phyloP scores from a whole-genome alignment of 2,113 vertebrate genomes.

The Acanthochromis polyacanthus region DNA sequence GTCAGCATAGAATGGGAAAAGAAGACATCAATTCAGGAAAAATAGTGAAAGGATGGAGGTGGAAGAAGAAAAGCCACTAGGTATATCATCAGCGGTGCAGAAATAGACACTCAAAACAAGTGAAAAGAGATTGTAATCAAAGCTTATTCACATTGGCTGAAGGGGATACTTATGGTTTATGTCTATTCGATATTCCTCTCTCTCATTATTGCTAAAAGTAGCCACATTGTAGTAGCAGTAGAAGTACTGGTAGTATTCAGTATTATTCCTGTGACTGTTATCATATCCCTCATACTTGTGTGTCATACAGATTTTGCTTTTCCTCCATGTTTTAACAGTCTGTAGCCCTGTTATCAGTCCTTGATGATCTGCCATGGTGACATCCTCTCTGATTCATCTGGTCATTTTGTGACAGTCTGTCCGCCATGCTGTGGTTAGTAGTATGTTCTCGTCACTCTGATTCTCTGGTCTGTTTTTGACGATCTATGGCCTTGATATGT shows the following conservation, averaged over 20 bases:
- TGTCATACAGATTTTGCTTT: conserved; percentile 55
- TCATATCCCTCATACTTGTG: conserved; percentile 21
- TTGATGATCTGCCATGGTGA: conserved; percentile 74
- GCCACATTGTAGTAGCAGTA: conserved; percentile 10
- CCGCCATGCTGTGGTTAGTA: conserved; percentile 68
- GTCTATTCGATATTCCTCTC: conserved; percentile 37
- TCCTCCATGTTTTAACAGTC: conserved; percentile 65
- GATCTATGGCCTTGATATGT: conserved; percentile 49
- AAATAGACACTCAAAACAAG: conserved; percentile 54
- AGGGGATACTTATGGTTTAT: conserved; percentile 46
- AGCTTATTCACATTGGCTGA: conserved; percentile 55
- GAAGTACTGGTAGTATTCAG: not conserved
- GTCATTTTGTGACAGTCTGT: conserved; percentile 74
- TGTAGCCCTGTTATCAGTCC: conserved; percentile 63
- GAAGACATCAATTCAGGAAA: conserved; percentile 46
- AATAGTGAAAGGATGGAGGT: conserved; percentile 51
- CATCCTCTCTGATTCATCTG: conserved; percentile 78
- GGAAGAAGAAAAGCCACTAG: conserved; percentile 31
- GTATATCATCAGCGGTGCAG: conserved; percentile 26
- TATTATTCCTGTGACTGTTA: conserved; percentile 35
- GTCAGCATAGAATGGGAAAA: conserved; percentile 39
- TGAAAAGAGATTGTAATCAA: conserved; percentile 70
- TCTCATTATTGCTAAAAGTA: conserved; percentile 41
- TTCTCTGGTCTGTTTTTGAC: conserved; percentile 54
- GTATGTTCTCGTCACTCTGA: conserved; percentile 66